A percentile compares a stretch with the other conserved stretches of the same genome.
phyloP scores from a whole-genome alignment of 2,797 vertebrate genomes.

The Miichthys miiuy region DNA sequence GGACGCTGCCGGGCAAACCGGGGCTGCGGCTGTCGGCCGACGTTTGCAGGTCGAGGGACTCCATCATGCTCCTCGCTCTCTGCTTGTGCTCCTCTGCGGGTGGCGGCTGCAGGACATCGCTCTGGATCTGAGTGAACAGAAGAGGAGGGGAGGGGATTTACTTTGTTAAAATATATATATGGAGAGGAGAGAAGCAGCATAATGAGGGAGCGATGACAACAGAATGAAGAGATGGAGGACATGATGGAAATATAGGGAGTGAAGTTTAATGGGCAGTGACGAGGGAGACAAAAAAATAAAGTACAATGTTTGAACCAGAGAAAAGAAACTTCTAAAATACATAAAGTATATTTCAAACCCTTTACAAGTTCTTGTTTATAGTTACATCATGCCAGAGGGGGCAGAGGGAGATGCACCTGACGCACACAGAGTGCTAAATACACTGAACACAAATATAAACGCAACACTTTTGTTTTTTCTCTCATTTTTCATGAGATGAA shows the following conservation, averaged over 20 bases:
- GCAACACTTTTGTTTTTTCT: too few relatives aligned
- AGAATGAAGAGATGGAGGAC: background rate
- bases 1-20: slow-evolving; percentile 56
- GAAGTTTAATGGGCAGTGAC: slow-evolving; percentile 3
- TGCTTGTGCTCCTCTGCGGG: slow-evolving; percentile 63
- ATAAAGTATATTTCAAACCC: slow-evolving; percentile 1
- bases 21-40: slow-evolving; percentile 36
- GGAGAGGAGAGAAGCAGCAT: background rate
- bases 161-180: too few relatives aligned
- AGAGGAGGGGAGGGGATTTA: too few relatives aligned
- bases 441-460: too few relatives aligned
- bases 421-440: slow-evolving; percentile 15
- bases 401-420: background rate
- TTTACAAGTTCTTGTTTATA: slow-evolving; percentile 9
- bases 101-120: slow-evolving; percentile 40
- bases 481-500: too few relatives aligned
- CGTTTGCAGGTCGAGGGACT: slow-evolving; percentile 58
- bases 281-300: background rate
- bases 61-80: slow-evolving; percentile 63
- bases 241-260: background rate
- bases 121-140: slow-evolving; percentile 69
- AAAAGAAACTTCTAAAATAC: background rate
- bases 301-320: background rate
- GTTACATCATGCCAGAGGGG: background rate
- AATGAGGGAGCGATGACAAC: background rate